Evolutionary conservation across 2,113 vertebrate species (phyloP), one percentile per base, ranked within the genome.

Genomic region (Stercorarius parasiticus): DNA sequence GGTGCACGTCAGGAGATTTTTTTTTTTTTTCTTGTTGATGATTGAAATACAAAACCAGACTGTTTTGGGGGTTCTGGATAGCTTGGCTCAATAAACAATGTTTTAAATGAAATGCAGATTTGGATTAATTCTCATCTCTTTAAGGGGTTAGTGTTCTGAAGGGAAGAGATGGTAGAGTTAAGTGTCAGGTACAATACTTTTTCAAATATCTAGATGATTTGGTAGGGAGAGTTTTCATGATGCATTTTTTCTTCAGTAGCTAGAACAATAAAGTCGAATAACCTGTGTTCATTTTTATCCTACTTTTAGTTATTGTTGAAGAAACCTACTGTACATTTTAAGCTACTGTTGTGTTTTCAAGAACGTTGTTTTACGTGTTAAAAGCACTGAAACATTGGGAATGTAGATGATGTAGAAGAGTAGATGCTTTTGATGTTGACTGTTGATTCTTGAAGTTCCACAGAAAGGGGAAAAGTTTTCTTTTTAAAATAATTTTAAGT

Each of bases 231-330:
- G 47, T 58, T 88, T 87, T 78, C 13, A 6, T 10, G 3, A 15
- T 0, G 1, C 0, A 0, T 1, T 52, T 72, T 84, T 74, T 27
- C 8, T 45, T 25, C 7, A 13, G 4, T 49, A 70, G 17, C 40
- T 85, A 23, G 38, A 80, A 38, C 47, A 38, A 21, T 52, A 7
- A 64, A 47, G 23, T 67, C 25, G 25, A 93, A 15, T 53, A 64
- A 8, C 58, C 7, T 30, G 6, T 29, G 10, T 56, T 47, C 3
- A 1, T 55, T 61, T 89, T 65, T 16, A 34, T 25, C 1, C 2
- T 56, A 2, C 16, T 53, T 82, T 49, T 43, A 42, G 27, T 90
- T 91, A 7, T 3, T 34, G 3, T n/a, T 85, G 56, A 53, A 59
- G 36, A 59, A 86, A 45, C 2, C 0, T 34, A 5, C 13, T n/a